These are phyloP conservation scores for Pao palembangensis DNA, from an alignment of 2,113 vertebrate species.

Conservation along the genomic window DNA sequence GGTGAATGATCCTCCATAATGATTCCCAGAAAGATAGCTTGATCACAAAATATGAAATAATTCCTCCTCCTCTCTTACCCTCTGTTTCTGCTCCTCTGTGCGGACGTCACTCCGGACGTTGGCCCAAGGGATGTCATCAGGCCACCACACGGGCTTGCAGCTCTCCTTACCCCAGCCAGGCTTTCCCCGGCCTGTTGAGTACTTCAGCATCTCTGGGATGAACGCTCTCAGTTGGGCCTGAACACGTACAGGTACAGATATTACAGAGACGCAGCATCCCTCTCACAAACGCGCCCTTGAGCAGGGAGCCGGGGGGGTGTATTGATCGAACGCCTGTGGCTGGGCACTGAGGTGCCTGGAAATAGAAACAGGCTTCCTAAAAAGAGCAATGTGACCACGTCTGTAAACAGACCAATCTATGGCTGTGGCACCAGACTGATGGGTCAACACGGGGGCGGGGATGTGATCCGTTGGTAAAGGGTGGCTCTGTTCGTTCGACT, in stretches of 20 bases:
- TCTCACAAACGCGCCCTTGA: constrained; percentile 46
- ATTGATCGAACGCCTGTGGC: constrained; percentile 51
- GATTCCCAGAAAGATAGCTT: neutral
- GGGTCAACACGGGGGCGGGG: constrained; percentile 34
- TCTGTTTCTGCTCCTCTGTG: constrained; percentile 95
- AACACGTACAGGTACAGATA: neutral
- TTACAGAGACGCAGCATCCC: neutral
- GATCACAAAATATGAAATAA: neutral
- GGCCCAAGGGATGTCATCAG: constrained; percentile 97
- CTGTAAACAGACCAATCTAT: constrained; percentile 65
- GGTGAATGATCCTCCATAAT: neutral
- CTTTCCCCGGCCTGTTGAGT: constrained; percentile 94
- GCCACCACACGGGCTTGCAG: constrained; percentile 98
- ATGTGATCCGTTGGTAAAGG: neutral
- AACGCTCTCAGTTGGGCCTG: constrained; percentile 97
- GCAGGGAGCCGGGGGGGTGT: constrained; percentile 19
- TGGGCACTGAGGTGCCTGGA: constrained; percentile 37
- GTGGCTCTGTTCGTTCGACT: neutral
- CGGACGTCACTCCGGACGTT: constrained; percentile 97
- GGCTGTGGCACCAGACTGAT: constrained; percentile 57
- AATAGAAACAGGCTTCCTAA: constrained; percentile 63
- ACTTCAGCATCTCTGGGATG: constrained; percentile 99
- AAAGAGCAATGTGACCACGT: constrained; percentile 38
- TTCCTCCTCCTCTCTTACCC: constrained; percentile 70
- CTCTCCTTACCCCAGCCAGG: constrained; percentile 99